These are phyloP conservation scores for Haliclona indistincta DNA, from an alignment of 37 sponge, comb jelly and placozoan genomes.

Conservation along the genomic window DNA sequence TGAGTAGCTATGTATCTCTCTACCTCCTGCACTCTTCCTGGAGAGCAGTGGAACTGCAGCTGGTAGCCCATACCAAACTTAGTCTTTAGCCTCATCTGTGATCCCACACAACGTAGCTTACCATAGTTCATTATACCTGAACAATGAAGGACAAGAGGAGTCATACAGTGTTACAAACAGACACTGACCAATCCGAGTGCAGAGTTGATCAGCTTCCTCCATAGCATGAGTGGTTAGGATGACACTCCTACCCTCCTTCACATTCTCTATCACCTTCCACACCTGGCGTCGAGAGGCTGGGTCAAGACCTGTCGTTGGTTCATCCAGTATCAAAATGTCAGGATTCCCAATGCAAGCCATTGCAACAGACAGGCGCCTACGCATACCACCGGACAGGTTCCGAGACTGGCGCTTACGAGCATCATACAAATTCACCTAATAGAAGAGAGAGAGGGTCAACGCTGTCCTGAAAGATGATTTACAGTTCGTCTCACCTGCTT, in stretches of 20 bases:
- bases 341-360: constrained; percentile 75
- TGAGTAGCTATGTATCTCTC: constrained; percentile 41
- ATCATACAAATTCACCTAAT: constrained; percentile 72
- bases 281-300: constrained; percentile 76
- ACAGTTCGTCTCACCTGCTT: constrained; percentile 46
- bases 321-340: constrained; percentile 71
- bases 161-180: too few species aligned
- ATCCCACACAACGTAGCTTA: constrained; percentile 57
- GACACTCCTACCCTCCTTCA: constrained; percentile 66
- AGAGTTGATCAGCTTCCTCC: constrained; percentile 82
- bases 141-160: neutral
- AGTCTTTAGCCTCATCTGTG: constrained; percentile 72
- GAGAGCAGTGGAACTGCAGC: constrained; percentile 31
- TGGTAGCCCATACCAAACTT: constrained; percentile 80
- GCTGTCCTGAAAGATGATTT: neutral
- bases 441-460: neutral
- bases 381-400: constrained; percentile 74
- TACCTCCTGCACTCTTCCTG: constrained; percentile 28
- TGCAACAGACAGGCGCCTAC: constrained; percentile 77
- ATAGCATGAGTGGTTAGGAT: constrained; percentile 83
- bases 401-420: constrained; percentile 52
- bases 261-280: constrained; percentile 77
- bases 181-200: constrained; percentile 77
- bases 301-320: constrained; percentile 29
- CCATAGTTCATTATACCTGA: constrained; percentile 80